Evolutionary conservation across 35 echinoderm and acorn worm species (phyloP).

Genomic region (Diadema setosum): DNA sequence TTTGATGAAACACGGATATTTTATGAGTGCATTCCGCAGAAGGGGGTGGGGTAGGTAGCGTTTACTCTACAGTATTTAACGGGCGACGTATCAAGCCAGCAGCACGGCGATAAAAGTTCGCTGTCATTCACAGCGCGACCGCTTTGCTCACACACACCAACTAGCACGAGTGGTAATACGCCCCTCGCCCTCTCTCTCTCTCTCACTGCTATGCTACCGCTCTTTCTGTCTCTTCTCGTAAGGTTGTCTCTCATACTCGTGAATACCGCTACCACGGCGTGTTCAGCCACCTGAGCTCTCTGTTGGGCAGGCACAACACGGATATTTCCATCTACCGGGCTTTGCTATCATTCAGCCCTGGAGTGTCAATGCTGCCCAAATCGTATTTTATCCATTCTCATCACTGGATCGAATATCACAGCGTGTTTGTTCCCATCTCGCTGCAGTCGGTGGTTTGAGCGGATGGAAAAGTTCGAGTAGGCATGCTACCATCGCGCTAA

Average conservation of each 20-base stretch:
- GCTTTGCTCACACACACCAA: background rate
- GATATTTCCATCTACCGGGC: too few species aligned
- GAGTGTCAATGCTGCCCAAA: too few species aligned
- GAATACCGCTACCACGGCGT: background rate
- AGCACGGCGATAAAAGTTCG: background rate
- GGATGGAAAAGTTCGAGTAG: too few species aligned
- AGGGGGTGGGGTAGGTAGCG: background rate
- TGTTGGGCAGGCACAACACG: too few species aligned
- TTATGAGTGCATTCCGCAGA: background rate
- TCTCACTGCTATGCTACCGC: background rate
- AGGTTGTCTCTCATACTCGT: background rate
- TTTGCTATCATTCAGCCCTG: too few species aligned
- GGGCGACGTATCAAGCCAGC: background rate
- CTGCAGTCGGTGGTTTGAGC: too few species aligned
- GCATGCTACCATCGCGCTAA: too few species aligned
- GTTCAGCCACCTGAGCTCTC: constrained; percentile 5
- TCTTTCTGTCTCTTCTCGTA: background rate
- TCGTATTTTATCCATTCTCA: too few species aligned
- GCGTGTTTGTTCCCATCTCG: too few species aligned
- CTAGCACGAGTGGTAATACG: too few species aligned
- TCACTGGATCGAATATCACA: too few species aligned
- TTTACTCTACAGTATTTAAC: background rate
- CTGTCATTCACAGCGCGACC: background rate
- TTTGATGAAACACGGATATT: background rate
- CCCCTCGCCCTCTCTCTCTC: too few species aligned